Percentiles rank a stretch among this genome's conserved stretches.
Evolutionary conservation across 1,140 invertebrate species (phyloP).

Genomic region (Drosophila hydei): DNA sequence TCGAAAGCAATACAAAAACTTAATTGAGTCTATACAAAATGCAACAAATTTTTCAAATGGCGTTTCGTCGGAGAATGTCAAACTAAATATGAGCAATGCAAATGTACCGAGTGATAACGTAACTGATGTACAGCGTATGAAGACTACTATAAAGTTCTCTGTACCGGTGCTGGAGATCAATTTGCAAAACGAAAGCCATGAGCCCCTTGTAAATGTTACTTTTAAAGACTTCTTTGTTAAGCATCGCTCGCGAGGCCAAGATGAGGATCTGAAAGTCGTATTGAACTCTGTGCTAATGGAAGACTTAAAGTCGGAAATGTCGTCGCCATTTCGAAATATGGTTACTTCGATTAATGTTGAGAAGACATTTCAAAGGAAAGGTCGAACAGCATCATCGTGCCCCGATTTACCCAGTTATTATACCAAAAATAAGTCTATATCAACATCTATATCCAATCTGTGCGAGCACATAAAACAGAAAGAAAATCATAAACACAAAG

Average conservation of each 20-base stretch:
- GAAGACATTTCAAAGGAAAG: constrained; percentile 55
- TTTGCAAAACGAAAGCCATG: constrained; percentile 87
- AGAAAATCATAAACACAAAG: constrained; percentile 43
- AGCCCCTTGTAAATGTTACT: constrained; percentile 89
- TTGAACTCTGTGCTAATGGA: constrained; percentile 94
- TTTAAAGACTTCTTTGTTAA: constrained; percentile 92
- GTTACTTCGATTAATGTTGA: constrained; percentile 88
- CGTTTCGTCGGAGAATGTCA: constrained; percentile 19
- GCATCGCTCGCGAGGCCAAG: constrained; percentile 87
- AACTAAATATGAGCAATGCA: constrained; percentile 33
- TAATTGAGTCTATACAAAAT: constrained; percentile 90
- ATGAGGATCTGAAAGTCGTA: constrained; percentile 89
- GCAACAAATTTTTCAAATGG: constrained; percentile 71
- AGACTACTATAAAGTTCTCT: constrained; percentile 87
- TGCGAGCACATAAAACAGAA: constrained; percentile 85
- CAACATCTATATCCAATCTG: constrained; percentile 88
- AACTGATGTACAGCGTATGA: constrained; percentile 34
- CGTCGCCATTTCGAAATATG: constrained; percentile 92
- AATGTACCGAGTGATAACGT: constrained; percentile 33
- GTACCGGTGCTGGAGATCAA: constrained; percentile 90
- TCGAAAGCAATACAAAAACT: constrained; percentile 94
- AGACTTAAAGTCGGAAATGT: constrained; percentile 90
- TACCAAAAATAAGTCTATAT: constrained; percentile 50
- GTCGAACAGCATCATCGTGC: constrained; percentile 91
- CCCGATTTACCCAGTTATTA: constrained; percentile 87